Base-by-base conservation (phyloP, 2,113 vertebrate species). In the Pteruthius melanotis region DNA sequence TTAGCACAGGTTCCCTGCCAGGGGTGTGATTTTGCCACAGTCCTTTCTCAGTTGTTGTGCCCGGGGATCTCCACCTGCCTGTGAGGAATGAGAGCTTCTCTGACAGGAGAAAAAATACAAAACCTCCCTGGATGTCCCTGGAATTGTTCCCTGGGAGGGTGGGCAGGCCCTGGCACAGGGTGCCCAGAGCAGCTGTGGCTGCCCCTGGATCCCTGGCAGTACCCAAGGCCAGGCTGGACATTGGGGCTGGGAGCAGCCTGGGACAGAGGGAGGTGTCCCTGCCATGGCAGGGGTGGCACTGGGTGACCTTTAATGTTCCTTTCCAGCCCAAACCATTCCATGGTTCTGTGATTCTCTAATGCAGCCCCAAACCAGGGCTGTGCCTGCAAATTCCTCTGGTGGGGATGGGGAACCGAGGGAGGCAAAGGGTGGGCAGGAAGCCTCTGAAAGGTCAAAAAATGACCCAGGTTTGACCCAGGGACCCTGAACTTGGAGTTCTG, bases 71-170 rank as follows among this genome's bases (percentile, higher is more conserved):
- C 68, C 63, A 53, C 37, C 44, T 15, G 52, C 56, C 22, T 35
- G 11, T 75, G 52, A 63, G 52, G 56, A 64, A 65, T 18, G 5
- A 81, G 53, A 63, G 35, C 39, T 69, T 26, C 64, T 65, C 37
- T 59, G 45, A 24, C 17, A 83, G 40, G 13, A 23, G 20, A 40
- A 59, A 45, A 47, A 49, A 66, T 4, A 20, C 6, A 11, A 33
- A 75, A 35, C 26, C 4, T 6, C 3, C 22, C 3, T 8, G 22
- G 19, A 21, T 63, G 21, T 52, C 53, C 18, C 47, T 79, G 44
- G 7, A 35, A 66, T 66, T 42, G 0, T 1, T 6, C 4, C 4
- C 53, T 60, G 22, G 0, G 4, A 52, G 53, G 37, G 21, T 11
- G 44, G 27, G 4, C 0, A 64, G 69, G n/a, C 11, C 30, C 69